Evolutionary conservation across 2,797 vertebrate genomes (phyloP), one percentile per base, ranked within the genome.

Genomic region (Anguilla anguilla): DNA sequence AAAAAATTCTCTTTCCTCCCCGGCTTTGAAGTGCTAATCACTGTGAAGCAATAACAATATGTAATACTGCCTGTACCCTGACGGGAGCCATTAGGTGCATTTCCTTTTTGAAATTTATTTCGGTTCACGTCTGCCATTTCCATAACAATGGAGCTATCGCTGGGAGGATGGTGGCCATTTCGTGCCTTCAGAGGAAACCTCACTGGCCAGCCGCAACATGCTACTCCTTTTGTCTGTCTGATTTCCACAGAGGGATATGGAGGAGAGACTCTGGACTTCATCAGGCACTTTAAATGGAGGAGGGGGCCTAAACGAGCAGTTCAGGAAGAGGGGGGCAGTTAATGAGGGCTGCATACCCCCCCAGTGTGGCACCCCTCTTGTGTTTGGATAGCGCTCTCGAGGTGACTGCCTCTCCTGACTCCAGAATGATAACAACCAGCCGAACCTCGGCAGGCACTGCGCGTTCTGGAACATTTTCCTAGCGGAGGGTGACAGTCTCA

Each of bases 251-350:
- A 51, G 79, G 22, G 79, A 82, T 4, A 67, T 67, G 25, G 15
- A 22, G 69, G 69, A 39, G 64, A 43, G 31, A 43, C 7, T 77
- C 87, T 87, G 55, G 17, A 72, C 55, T 88, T 88, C 83, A 79
- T 49, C 13, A 85, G 67, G 53, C 79, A 25, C 59, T 77, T 84
- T 59, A 90, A 94, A 94, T 91, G 93, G 86, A 10, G 39, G 46
- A 59, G 83, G 89, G 82, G 85, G 87, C 55, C 6, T 69, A 92
- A 92, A 89, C 85, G 64, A 89, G 49, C 89, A 89, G 84, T 28
- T 57, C 11, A 25, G 90, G 87, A 93, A 93, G 94, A 67, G 96
- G 92, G 91, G 90, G 88, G 74, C 67, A 88, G 89, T 94, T 94
- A 95, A 95, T 92, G 88, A 92, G 90, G 43, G 86, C 90, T 49